Evolutionary conservation across 2,888 invertebrate species (phyloP).

Genomic region (Podabrus alpinus): DNA sequence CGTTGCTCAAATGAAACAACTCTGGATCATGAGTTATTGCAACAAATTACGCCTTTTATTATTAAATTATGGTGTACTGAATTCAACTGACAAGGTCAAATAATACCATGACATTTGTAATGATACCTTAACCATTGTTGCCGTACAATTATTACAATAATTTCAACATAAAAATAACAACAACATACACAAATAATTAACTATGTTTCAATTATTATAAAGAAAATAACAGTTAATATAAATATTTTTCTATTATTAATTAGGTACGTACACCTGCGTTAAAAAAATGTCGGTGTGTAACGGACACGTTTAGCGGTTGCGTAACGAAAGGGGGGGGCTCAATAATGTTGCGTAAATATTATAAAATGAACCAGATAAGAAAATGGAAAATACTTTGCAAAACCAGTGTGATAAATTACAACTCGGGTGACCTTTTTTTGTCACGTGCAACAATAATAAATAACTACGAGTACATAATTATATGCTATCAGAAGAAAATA

Average conservation of each 20-base stretch:
- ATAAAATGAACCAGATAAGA: no score
- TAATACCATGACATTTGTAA: constrained; percentile 32
- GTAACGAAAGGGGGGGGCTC: neutral
- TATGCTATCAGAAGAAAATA: no score
- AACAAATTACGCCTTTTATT: constrained; percentile 36
- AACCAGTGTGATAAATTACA: no score
- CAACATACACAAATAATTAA: neutral
- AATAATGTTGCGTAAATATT: no score
- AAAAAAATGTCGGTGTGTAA: no score
- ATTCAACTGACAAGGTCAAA: constrained; percentile 32
- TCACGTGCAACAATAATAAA: no score
- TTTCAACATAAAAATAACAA: neutral
- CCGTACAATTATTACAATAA: neutral
- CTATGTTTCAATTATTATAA: neutral
- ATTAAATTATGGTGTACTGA: constrained; percentile 33
- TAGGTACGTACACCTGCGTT: neutral
- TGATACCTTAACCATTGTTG: constrained; percentile 20
- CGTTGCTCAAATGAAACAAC: neutral
- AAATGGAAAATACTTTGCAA: no score
- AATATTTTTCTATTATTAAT: neutral
- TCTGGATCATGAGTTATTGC: constrained; percentile 32
- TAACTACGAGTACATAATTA: no score
- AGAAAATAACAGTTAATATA: neutral
- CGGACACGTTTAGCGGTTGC: neutral
- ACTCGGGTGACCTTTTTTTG: no score